Conservation (phyloP, 2,113 vertebrate species). For the Stigmatopora nigra region DNA sequence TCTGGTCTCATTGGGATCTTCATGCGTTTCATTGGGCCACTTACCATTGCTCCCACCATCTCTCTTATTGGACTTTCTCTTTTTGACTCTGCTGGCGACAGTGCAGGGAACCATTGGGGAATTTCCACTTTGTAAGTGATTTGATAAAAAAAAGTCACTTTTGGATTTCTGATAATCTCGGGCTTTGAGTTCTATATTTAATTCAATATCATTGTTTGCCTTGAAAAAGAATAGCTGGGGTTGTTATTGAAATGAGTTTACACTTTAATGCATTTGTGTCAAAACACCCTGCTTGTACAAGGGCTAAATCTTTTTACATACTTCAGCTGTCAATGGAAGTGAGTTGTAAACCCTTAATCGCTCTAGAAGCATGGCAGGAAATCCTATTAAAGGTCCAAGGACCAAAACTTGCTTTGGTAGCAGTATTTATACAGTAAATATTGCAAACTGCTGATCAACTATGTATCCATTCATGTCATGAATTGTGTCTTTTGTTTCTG, state of each 20-base stretch:
- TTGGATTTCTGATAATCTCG: background rate
- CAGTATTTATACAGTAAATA: background rate
- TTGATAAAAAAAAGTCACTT: too few relatives aligned
- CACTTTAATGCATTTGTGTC: background rate
- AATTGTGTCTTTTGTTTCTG: slow-evolving; percentile 7
- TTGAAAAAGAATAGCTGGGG: background rate
- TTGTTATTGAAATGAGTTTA: background rate
- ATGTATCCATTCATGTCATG: background rate
- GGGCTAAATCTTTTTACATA: background rate
- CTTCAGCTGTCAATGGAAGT: background rate
- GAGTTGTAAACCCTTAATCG: slow-evolving; percentile 14
- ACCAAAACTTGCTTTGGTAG: slow-evolving; percentile 8
- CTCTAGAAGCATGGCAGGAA: background rate
- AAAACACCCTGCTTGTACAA: background rate
- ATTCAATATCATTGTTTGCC: background rate
- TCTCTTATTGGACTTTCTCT: slow-evolving; percentile 85
- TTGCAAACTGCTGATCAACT: background rate
- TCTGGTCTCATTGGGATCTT: slow-evolving; percentile 89
- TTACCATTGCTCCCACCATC: slow-evolving; percentile 95
- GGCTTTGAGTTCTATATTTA: background rate
- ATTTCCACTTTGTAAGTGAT: slow-evolving; percentile 79
- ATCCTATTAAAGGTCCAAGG: slow-evolving; percentile 12
- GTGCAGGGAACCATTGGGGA: slow-evolving; percentile 89
- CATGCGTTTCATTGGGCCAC: slow-evolving; percentile 88
- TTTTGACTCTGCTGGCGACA: slow-evolving; percentile 77